A percentile compares a stretch with the other conserved stretches of the same genome.
Conservation (phyloP, 2,888 invertebrate species). For the Gastrophysa polygoni region DNA sequence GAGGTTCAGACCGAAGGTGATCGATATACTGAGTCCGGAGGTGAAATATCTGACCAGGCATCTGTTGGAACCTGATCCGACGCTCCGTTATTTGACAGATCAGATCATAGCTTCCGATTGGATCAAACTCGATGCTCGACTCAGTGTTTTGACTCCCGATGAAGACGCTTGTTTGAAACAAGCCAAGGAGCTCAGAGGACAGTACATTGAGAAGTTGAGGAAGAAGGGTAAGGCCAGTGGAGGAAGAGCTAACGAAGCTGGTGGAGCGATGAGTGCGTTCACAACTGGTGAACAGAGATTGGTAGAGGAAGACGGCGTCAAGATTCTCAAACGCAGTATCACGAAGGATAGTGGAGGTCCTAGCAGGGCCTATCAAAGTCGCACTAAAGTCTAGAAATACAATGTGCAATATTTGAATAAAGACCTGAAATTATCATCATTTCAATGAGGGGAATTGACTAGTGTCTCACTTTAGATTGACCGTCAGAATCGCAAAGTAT, state of each 20-base stretch:
- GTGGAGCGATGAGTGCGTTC: neutral
- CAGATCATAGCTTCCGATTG: constrained; percentile 65
- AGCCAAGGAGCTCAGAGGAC: constrained; percentile 62
- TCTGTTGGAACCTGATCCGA: constrained; percentile 73
- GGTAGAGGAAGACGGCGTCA: neutral
- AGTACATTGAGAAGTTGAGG: constrained; percentile 23
- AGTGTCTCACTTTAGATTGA: too few relatives aligned
- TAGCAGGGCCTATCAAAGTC: neutral
- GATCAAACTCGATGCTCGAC: constrained; percentile 69
- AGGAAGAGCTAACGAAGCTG: neutral
- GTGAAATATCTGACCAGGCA: constrained; percentile 68
- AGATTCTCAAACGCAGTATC: neutral
- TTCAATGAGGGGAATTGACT: neutral
- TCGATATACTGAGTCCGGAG: constrained; percentile 62
- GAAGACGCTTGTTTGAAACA: constrained; percentile 63
- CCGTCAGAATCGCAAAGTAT: too few relatives aligned
- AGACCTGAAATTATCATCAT: too few relatives aligned
- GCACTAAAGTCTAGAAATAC: neutral
- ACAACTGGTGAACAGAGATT: neutral
- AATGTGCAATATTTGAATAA: too few relatives aligned
- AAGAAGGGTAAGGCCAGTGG: neutral
- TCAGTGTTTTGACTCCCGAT: constrained; percentile 62
- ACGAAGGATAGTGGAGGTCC: neutral
- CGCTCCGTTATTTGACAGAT: constrained; percentile 64
- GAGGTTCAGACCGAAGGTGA: constrained; percentile 71